Base-by-base conservation (phyloP, 2,113 vertebrate species). In the Siniperca chuatsi region DNA sequence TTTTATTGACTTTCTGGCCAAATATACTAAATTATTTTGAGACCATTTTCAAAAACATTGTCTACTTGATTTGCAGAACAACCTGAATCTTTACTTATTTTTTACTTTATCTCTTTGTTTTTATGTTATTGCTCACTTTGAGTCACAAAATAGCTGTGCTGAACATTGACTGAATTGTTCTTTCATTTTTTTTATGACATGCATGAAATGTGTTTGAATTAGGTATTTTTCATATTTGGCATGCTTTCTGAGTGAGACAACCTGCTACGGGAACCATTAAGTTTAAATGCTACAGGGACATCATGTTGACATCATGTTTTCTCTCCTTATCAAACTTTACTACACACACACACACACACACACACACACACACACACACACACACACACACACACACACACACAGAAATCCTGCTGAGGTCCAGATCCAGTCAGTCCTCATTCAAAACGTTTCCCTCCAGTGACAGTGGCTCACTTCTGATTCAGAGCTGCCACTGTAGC, bases 351-450 rank as follows among this genome's bases (percentile, higher is more conserved):
- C 12, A 4, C 11, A 12, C 44, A 9, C 6, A 37, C 18, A n/a
- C 67, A 37, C 46, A 37, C 50, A 33, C n/a, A 25, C 6, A 37
- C 18, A n/a, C 67, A 37, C 46, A 37, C 50, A 33, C n/a, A 57
- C 44, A 66, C 10, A 46, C n/a, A 23, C 66, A 35, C 46, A 46
- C 60, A 29, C 40, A 69, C 9, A 42, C 29, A 29, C 70, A 44
- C 42, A 46, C 65, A 44, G 8, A 55, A 76, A 81, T 76, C 66
- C 58, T 78, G 78, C 78, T 85, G 65, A 76, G 65, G 58, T 67
- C 61, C 42, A 52, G 74, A 54, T 16, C 23, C 72, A 72, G 64
- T 72, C 70, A 50, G 54, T 61, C 74, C 9, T 57, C 44, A 20
- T 58, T 64, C 58, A 48, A 16, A 62, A 16, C 29, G 0, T 46